Evolutionary conservation across 1,140 invertebrate genomes (phyloP).

Genomic region (Drosophila bocki): DNA sequence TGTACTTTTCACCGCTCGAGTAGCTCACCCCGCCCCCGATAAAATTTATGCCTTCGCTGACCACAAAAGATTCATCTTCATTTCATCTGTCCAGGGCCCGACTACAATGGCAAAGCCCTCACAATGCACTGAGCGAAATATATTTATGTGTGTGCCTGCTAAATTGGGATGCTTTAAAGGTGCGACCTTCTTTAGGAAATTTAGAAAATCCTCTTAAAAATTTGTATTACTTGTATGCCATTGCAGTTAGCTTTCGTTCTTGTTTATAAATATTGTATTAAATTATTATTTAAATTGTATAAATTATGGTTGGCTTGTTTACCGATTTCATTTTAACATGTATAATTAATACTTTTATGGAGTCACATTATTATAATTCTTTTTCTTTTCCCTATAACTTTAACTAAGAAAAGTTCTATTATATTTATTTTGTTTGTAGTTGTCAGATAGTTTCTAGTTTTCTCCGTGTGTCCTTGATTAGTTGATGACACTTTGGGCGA

Average conservation of each 20-base stretch:
- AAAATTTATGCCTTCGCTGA: constrained; percentile 70
- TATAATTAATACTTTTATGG: no score
- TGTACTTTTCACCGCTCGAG: constrained; percentile 51
- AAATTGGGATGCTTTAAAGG: neutral
- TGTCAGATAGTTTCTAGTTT: neutral
- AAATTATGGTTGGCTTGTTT: no score
- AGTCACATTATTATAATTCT: neutral
- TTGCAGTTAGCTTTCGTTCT: no score
- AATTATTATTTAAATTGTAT: no score
- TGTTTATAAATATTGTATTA: no score
- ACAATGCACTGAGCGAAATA: neutral
- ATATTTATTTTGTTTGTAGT: neutral
- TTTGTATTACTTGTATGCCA: neutral
- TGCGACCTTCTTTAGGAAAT: neutral
- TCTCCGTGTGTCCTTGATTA: constrained; percentile 60
- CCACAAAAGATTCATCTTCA: constrained; percentile 77
- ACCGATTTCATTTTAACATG: no score
- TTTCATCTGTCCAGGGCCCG: constrained; percentile 46
- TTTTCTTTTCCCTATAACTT: no score
- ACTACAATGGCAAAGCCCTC: constrained; percentile 1
- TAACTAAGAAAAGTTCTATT: neutral
- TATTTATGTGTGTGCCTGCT: neutral
- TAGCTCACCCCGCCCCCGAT: constrained; percentile 7
- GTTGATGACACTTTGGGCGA: constrained; percentile 73
- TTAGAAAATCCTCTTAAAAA: neutral